Evolutionary conservation across 2,113 vertebrate species (phyloP), one percentile per base, ranked within the genome.

Genomic region (Gavialis gangeticus): DNA sequence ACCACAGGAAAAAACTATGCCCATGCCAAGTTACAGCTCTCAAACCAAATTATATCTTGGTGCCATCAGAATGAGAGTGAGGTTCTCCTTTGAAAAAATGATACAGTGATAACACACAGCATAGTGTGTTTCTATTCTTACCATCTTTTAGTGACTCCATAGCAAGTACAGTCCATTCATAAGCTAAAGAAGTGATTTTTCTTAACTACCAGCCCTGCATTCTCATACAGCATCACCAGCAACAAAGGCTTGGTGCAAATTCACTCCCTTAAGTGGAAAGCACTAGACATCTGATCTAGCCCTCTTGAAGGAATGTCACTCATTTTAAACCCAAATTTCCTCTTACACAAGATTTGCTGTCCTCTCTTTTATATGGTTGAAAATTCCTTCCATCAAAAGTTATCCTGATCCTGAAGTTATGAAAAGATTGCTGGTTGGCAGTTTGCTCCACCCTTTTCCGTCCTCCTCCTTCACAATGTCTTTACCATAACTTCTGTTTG

Each of bases 391-490:
- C n/a, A 17, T 10, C 16, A 37, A 22, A 75, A 79, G 27, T 76
- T 37, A 37, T 22, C n/a, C 2, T 0, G n/a, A 16, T 4, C 64
- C 81, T 25, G 13, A 62, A 55, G 64, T 58, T 10, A 81, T 21
- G 84, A 25, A 66, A 82, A 4, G 6, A 56, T 55, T 63, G 13
- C 63, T 85, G 54, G 7, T 86, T 1, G 12, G 4, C 63, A 24
- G 9, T n/a, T 46, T 22, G 60, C 18, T 3, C 14, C 58, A 25
- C 75, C 4, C 2, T 4, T 1, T 25, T 60, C 63, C 12, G 6
- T 27, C 11, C 77, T 62, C 27, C 46, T 6, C 16, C 77, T 69
- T 21, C 1, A 1, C 0, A 0, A 12, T 24, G 5, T 60, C 28
- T 15, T 12, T 2, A 0, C 0, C 11, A 54, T 8, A 15, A 27